These are phyloP conservation scores for Pelobates cultripes DNA, from an alignment of 2,797 vertebrate genomes.

Conservation along the genomic window DNA sequence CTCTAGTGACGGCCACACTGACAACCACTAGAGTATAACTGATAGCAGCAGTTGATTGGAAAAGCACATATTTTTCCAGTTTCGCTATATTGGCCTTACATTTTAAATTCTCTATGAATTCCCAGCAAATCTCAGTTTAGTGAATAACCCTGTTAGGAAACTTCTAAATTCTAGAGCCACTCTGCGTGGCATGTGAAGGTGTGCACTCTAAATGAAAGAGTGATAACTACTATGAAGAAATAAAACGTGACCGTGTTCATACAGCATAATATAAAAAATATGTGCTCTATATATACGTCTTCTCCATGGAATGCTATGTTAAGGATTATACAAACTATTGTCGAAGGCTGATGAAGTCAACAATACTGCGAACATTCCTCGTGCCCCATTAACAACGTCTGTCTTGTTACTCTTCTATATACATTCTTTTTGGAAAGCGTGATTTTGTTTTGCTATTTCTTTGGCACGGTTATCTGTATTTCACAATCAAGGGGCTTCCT, in stretches of 20 bases:
- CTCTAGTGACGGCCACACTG: too few relatives aligned
- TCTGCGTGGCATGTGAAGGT: neutral
- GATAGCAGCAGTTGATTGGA: too few relatives aligned
- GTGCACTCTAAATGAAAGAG: neutral
- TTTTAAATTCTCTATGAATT: too few relatives aligned
- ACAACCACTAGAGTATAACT: too few relatives aligned
- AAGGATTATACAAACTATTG: neutral
- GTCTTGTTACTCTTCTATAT: conserved; percentile 15
- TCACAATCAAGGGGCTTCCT: conserved; percentile 28
- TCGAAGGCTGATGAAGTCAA: conserved; percentile 11
- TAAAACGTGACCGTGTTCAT: neutral
- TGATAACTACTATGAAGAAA: neutral
- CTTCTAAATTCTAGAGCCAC: too few relatives aligned
- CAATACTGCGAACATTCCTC: conserved; percentile 16
- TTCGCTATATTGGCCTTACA: too few relatives aligned
- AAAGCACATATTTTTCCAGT: too few relatives aligned
- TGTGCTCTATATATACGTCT: neutral
- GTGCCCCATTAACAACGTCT: conserved; percentile 27
- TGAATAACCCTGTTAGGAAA: too few relatives aligned
- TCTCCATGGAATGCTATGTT: neutral
- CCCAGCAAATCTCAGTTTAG: too few relatives aligned
- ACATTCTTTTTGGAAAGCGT: conserved; percentile 30
- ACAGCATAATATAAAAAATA: conserved; percentile 1
- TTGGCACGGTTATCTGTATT: conserved; percentile 46
- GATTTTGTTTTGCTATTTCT: conserved; percentile 39